Base-by-base conservation (phyloP, 2,888 invertebrate species). In the Drosophila buzzatii region DNA sequence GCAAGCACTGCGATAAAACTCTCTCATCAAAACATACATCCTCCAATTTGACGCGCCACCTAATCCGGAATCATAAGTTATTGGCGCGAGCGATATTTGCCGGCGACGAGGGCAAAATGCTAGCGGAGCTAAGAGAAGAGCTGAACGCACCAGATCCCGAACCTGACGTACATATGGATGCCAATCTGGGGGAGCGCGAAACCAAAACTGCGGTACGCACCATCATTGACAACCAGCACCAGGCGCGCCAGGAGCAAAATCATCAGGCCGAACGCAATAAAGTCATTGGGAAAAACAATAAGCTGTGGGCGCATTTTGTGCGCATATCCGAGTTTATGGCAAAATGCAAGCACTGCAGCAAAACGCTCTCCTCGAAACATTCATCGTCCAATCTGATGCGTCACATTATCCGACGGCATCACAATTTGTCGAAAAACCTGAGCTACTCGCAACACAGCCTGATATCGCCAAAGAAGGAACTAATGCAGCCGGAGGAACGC, bases 361-460 rank as follows among this genome's bases (percentile, higher is more conserved):
- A 85, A 67, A 81, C 82, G 6, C 51, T 89, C 14, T 89, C 90
- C 27, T 89, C 82, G 7, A 87, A 89, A 59, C 84, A 87, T 42
- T 82, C 88, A 9, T 85, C 88, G 33, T 89, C 88, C 14, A 90
- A 90, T 67, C 59, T 89, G 20, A 89, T 89, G 82, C 73, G 89
- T 0, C 89, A 89, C 60, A 79, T 89, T 9, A 81, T 87, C 5
- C 61, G 88, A 20, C 82, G 90, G 0, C 90, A 89, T 57, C 81
- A 75, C 18, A 86, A 79, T 52, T 73, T 85, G n/a, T 89, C 85
- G 3, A 85, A 86, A 31, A 78, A 79, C 27, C 53, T 85, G 0
- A 83, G 81, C n/a, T 81, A 85, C 45, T 81, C 85, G 1, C 89
- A 88, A 20, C 81, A 88, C 18, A 86, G 89, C 37, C 52, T 88